These are phyloP conservation scores for Ploceus nigricollis DNA, from an alignment of 2,113 vertebrate species.

Conservation along the genomic window DNA sequence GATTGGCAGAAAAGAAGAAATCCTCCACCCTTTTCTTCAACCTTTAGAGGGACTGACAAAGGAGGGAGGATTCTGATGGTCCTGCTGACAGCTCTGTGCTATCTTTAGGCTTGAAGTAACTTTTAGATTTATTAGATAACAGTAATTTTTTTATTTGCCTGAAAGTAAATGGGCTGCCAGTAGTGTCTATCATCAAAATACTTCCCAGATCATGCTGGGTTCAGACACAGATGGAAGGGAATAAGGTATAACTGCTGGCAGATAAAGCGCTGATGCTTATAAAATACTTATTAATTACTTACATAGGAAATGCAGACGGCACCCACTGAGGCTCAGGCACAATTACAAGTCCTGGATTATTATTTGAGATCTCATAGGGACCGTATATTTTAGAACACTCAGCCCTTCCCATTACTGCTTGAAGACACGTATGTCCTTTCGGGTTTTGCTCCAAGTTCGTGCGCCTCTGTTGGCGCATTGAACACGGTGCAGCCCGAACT, in stretches of 20 bases:
- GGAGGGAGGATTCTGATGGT: not conserved
- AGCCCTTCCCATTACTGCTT: not conserved
- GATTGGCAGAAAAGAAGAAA: not conserved
- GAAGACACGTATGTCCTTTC: not conserved
- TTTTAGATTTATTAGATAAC: not conserved
- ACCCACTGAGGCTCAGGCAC: not conserved
- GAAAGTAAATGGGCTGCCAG: not conserved
- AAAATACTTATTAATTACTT: not conserved
- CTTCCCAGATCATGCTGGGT: not conserved
- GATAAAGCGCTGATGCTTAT: not conserved
- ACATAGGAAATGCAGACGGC: not conserved
- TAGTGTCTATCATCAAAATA: not conserved
- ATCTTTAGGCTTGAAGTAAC: not conserved
- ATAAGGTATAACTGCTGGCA: not conserved
- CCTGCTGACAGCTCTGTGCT: not conserved
- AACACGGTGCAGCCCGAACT: accelerated
- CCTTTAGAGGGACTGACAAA: accelerated
- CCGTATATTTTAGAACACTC: not conserved
- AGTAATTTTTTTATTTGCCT: not conserved
- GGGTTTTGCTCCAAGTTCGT: no score
- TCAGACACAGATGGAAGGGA: not conserved
- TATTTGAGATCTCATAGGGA: not conserved
- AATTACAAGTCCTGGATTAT: not conserved
- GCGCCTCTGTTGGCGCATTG: accelerated
- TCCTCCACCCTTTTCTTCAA: not conserved